Conservation (phyloP, 2,888 invertebrate species). For the Pseudolycoriella hygida region DNA sequence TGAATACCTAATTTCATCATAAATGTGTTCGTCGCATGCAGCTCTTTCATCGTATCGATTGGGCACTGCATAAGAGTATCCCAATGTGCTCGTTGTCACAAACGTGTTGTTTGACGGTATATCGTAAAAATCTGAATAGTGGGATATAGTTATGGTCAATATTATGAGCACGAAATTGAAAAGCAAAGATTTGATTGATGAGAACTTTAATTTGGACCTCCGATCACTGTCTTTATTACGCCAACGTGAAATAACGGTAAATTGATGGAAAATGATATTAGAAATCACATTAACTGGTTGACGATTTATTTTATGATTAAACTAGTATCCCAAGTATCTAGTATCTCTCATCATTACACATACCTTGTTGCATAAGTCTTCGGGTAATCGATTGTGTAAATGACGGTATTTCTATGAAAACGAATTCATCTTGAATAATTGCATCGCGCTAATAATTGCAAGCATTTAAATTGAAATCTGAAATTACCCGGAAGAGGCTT, state of each 20-base stretch:
- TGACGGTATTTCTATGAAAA: background rate
- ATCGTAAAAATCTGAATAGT: background rate
- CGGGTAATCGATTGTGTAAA: background rate
- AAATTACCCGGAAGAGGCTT: background rate
- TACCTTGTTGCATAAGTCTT: background rate
- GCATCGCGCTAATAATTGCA: background rate
- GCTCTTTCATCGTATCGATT: background rate
- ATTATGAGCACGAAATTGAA: no score
- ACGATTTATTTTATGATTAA: no score
- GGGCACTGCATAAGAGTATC: background rate
- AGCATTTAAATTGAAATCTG: background rate
- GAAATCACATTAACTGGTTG: no score
- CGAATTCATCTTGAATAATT: no score
- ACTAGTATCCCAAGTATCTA: background rate
- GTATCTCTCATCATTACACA: background rate
- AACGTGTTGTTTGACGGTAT: background rate
- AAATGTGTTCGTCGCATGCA: background rate
- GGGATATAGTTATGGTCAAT: no score
- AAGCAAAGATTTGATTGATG: no score
- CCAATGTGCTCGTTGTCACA: background rate
- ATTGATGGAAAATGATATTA: no score
- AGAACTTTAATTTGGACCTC: no score
- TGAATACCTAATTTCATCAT: background rate
- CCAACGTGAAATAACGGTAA: no score
- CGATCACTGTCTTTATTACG: no score